Conservation (phyloP, 1,140 invertebrate species). For the Saxidomus purpurata region DNA sequence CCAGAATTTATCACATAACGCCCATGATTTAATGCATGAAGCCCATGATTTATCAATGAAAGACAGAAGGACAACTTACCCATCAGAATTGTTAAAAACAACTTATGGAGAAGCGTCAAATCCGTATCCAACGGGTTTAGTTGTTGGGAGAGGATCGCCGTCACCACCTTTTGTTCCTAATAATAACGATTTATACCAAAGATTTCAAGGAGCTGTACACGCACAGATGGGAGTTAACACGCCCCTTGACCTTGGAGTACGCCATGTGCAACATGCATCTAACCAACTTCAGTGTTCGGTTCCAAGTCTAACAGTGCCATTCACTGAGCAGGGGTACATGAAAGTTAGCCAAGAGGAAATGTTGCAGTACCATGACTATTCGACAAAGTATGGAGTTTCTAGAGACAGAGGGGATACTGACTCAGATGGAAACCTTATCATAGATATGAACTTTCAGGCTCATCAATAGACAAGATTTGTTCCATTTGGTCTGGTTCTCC, state of each 20-base stretch:
- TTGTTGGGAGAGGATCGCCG: not conserved
- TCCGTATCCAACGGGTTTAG: not conserved
- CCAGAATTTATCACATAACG: not conserved
- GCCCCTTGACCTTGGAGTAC: not conserved
- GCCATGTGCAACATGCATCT: not conserved
- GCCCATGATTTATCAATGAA: slow-evolving; percentile 24
- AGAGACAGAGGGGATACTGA: not conserved
- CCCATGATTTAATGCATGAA: not conserved
- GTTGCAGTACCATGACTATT: slow-evolving; percentile 36
- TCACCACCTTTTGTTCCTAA: not conserved
- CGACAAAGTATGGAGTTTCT: slow-evolving; percentile 21
- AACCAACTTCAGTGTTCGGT: not conserved
- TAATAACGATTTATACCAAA: not conserved
- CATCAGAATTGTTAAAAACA: not conserved
- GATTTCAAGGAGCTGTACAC: not conserved
- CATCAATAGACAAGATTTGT: not conserved
- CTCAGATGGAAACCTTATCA: not conserved
- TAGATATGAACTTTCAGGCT: slow-evolving; percentile 4
- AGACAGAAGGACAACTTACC: not conserved
- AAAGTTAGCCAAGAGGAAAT: not conserved
- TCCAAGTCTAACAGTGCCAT: not conserved
- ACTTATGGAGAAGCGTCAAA: not conserved
- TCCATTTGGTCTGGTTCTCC: not conserved
- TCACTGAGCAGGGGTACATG: not conserved
- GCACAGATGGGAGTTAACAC: not conserved